Evolutionary conservation across 2,888 invertebrate genomes (phyloP), one percentile per base, ranked within the genome.

Genomic region (Eristalinus sepulchralis): DNA sequence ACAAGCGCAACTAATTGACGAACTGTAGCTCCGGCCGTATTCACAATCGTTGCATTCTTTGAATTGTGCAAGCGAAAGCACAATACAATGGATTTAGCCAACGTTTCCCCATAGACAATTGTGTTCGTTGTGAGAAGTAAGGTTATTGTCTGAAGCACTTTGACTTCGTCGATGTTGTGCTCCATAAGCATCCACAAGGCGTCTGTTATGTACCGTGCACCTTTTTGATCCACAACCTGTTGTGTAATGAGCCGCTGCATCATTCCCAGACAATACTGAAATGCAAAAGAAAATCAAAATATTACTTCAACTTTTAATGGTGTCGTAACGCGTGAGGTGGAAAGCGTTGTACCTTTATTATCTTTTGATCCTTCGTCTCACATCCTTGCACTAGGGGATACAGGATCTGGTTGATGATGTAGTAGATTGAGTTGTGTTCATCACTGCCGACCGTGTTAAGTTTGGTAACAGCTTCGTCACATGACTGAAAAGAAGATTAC

Each of bases 21-120:
- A 31, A 99, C 98, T 0, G 99, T 99, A 36, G 99, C 99, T 1
- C 99, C 98, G 8, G 99, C 99, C 11, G 99, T 98, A 92, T 99
- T 99, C 67, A 97, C 97, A 59, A 98, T 98, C 83, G 98, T 98
- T 1, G 96, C 95, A 93, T 99, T 99, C 92, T 97, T 97, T 8
- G 98, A 96, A 89, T 98, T 97, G 92, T 99, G 98, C 90, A 99
- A 95, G n/a, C 98, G 96, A 93, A 99, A 98, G 92, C 99, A 99
- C 88, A 99, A 94, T 60, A 99, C 99, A 88, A 94, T 93, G 91
- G 98, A 98, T 94, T 97, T 97, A 24, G 99, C 97, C 84, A 99
- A 93, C 4, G 97, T 97, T 90, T 98, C 98, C 71, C 98, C 98
- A 91, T 97, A 98, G 39, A 99, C 98, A 70, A 98, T 94, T 81